phyloP scores from a whole-genome alignment of 2,888 invertebrate genomes.

The Cantharis rufa region DNA sequence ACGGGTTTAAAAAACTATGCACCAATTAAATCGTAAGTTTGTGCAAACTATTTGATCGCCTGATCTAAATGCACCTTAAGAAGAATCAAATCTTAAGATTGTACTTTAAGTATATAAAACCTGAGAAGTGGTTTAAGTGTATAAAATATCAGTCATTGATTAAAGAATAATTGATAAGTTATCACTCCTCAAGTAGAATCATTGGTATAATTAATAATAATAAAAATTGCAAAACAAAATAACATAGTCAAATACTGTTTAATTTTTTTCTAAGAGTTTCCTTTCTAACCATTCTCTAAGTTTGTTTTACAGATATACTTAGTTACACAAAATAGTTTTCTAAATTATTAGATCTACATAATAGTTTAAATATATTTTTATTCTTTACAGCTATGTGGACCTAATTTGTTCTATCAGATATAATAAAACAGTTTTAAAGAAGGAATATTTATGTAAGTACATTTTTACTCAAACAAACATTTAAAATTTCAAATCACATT shows the following conservation, averaged over 20 bases:
- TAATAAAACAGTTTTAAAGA: neutral
- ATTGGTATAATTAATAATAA: neutral
- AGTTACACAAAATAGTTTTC: conserved; percentile 1
- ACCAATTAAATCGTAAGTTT: neutral
- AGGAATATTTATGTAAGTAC: neutral
- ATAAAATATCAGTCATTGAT: neutral
- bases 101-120: neutral
- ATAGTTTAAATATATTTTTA: neutral
- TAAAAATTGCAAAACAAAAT: neutral
- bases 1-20: neutral
- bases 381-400: conserved; percentile 1
- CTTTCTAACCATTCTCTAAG: neutral
- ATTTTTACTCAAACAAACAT: neutral
- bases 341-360: neutral
- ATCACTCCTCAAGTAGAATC: neutral
- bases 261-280: neutral
- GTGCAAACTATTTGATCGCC: neutral
- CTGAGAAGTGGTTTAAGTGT: neutral
- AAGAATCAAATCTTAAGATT: neutral
- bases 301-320: neutral
- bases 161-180: neutral
- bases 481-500: conserved; percentile 20
- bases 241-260: neutral
- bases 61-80: neutral
- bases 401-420: conserved; percentile 1